Conservation (phyloP, 2,113 vertebrate species). For the Coreoperca whiteheadi region DNA sequence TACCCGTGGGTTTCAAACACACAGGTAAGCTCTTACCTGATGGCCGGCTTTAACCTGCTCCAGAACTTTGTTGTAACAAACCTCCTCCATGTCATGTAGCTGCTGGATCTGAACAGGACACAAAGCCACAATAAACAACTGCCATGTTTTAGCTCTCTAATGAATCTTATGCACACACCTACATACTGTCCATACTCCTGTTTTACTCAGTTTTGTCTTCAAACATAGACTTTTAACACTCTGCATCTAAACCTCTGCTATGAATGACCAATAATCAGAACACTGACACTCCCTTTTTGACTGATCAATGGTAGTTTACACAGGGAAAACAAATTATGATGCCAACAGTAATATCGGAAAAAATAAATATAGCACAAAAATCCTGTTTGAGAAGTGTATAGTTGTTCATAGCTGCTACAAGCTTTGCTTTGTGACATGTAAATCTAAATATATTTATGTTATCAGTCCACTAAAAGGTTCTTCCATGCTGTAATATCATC, state of each 20-base stretch:
- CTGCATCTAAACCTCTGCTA: background rate
- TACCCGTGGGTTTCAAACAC: background rate
- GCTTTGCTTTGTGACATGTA: background rate
- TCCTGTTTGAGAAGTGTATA: too few relatives aligned
- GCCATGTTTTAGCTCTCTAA: background rate
- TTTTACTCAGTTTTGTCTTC: background rate
- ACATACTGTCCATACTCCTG: too few relatives aligned
- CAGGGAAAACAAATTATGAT: background rate
- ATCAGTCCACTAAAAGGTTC: background rate
- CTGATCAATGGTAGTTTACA: background rate
- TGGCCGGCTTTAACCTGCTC: conserved; percentile 94
- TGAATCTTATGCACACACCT: too few relatives aligned
- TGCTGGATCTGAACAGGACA: conserved; percentile 89
- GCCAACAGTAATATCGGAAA: background rate
- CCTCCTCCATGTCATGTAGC: conserved; percentile 96
- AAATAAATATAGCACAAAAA: background rate
- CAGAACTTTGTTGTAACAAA: conserved; percentile 96
- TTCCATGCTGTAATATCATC: background rate
- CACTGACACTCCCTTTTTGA: background rate
- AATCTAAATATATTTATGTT: background rate
- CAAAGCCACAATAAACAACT: background rate
- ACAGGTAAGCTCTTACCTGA: conserved; percentile 85
- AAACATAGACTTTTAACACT: background rate
- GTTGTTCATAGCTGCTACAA: background rate
- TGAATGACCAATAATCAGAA: background rate